phyloP scores from a whole-genome alignment of 2,888 invertebrate species.

The Tenthredo amoena region DNA sequence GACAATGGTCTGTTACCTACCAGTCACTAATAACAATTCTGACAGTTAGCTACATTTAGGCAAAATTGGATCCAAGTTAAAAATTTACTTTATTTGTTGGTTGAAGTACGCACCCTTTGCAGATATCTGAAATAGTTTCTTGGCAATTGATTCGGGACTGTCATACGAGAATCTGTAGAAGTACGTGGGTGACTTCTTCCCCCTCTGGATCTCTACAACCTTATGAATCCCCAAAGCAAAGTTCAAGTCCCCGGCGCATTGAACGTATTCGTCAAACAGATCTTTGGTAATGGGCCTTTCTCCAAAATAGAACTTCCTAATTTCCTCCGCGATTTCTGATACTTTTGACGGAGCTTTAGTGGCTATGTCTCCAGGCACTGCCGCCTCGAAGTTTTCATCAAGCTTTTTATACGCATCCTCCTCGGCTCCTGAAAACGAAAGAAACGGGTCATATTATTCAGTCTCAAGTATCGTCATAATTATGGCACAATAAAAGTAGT shows the following conservation, averaged over 20 bases:
- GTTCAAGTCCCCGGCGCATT: slow-evolving; percentile 80
- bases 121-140: slow-evolving; percentile 55
- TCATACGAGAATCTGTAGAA: slow-evolving; percentile 81
- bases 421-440: background rate
- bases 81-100: background rate
- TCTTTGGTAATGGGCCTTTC: slow-evolving; percentile 70
- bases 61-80: background rate
- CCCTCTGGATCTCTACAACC: slow-evolving; percentile 75
- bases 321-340: slow-evolving; percentile 69
- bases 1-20: background rate
- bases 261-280: slow-evolving; percentile 77
- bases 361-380: slow-evolving; percentile 75
- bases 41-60: background rate
- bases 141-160: slow-evolving; percentile 59
- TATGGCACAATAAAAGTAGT: background rate
- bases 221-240: slow-evolving; percentile 78
- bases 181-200: slow-evolving; percentile 78
- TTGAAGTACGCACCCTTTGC: slow-evolving; percentile 62
- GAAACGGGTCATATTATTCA: background rate
- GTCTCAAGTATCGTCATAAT: background rate
- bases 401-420: slow-evolving; percentile 53
- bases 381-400: slow-evolving; percentile 72
- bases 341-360: slow-evolving; percentile 64
- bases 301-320: slow-evolving; percentile 79
- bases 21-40: background rate